Conservation (phyloP, 1,140 invertebrate species). For the Macrosteles quadrilineatus region DNA sequence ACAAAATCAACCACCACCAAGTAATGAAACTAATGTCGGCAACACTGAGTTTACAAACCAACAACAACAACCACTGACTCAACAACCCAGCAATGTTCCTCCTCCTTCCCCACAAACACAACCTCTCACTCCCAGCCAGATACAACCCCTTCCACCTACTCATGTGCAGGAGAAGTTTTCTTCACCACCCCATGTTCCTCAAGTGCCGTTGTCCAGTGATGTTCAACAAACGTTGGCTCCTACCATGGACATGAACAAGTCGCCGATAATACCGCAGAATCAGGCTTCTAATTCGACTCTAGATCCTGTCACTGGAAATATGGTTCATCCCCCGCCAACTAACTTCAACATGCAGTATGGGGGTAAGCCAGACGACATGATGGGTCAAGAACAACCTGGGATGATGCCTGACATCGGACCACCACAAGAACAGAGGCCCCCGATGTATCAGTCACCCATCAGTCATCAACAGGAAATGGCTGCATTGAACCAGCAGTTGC, state of each 20-base stretch:
- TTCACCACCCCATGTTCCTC: constrained; percentile 34
- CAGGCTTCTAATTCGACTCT: constrained; percentile 29
- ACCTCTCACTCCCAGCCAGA: constrained; percentile 44
- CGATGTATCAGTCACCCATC: constrained; percentile 48
- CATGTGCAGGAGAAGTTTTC: constrained; percentile 29
- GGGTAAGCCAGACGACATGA: constrained; percentile 43
- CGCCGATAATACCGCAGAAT: constrained; percentile 36
- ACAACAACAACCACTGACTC: constrained; percentile 36
- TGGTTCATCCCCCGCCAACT: constrained; percentile 29
- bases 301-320: constrained; percentile 34
- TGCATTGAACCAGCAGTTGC: constrained; percentile 86
- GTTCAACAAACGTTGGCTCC: neutral
- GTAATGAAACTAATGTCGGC: constrained; percentile 43
- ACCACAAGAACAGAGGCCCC: constrained; percentile 37
- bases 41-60: constrained; percentile 45
- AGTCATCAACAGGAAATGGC: constrained; percentile 80
- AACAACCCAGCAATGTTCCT: constrained; percentile 42
- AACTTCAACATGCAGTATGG: constrained; percentile 35
- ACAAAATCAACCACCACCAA: constrained; percentile 43
- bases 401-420: constrained; percentile 19
- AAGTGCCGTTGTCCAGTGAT: neutral
- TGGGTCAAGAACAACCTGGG: neutral
- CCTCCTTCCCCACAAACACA: constrained; percentile 40
- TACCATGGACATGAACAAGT: constrained; percentile 32
- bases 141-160: neutral